Evolutionary conservation across 2,113 vertebrate genomes (phyloP), one percentile per base, ranked within the genome.

Genomic region (Rhinichthys klamathensis): DNA sequence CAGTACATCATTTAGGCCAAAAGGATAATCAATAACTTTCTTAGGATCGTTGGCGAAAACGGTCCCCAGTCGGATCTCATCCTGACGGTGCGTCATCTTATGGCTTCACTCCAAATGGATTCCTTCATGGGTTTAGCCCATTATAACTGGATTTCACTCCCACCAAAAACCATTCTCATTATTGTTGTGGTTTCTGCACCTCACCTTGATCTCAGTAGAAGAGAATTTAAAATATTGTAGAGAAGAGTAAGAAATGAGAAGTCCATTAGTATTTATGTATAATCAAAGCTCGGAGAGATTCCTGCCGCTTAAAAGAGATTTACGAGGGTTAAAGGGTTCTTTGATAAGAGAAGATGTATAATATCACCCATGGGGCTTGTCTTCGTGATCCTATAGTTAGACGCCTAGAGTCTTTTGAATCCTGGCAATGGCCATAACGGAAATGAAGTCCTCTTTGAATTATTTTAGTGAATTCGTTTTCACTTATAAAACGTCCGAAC

Each of bases 1-100:
- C 9, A 65, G 74, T 81, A 16, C 63, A 54, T 54, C 80, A 90
- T 74, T 88, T 54, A 84, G 80, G 86, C 32, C 13, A 38, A 46
- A 72, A 85, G 78, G 32, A 79, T 69, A 87, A 89, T 90, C 90
- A 88, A 80, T 92, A 90, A 90, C 78, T 76, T 51, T 21, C 60
- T 82, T 30, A 27, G 54, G 23, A 73, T 46, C 27, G n/a, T 69
- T 25, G 58, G 75, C 35, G 10, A 70, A 79, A 76, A 70, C 12
- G 60, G 27, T 72, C 38, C 75, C 63, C 23, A n/a, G 75, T 27
- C 25, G 56, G 25, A 60, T 60, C 60, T 84, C 80, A 75, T 76
- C 46, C 85, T 75, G 41, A 49, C 23, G 30, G 58, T 67, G 56
- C 32, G 16, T 82, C 41, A 7, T 15, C 56, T 73, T 5, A 41